Evolutionary conservation across 1,140 invertebrate species (phyloP).

Genomic region (Pygmarrhopalites habei): DNA sequence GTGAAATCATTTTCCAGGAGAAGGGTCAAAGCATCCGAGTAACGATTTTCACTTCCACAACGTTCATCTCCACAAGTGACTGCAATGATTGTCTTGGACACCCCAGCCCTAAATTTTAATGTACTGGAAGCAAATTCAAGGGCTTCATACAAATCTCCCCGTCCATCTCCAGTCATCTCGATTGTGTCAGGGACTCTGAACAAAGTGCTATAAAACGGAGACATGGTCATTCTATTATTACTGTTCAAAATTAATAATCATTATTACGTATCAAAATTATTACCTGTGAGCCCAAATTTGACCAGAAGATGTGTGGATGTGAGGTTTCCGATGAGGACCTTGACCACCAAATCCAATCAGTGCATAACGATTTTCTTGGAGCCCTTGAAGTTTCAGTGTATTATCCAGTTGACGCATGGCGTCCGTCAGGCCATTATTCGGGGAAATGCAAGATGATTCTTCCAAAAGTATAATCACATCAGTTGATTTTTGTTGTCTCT

Average conservation of each 20-base stretch:
- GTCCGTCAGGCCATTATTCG: slow-evolving; percentile 26
- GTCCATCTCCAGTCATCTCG: slow-evolving; percentile 18
- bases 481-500: slow-evolving; percentile 41
- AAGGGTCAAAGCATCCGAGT: slow-evolving; percentile 42
- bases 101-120: slow-evolving; percentile 49
- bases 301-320: slow-evolving; percentile 47
- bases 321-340: slow-evolving; percentile 41
- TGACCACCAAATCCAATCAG: slow-evolving; percentile 49
- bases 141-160: slow-evolving; percentile 41
- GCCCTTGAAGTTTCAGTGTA: slow-evolving; percentile 41
- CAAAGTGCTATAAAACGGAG: slow-evolving; percentile 33
- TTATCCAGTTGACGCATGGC: slow-evolving; percentile 42
- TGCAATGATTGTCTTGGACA: slow-evolving; percentile 48
- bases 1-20: slow-evolving; percentile 45
- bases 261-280: too few species aligned
- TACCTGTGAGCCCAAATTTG: slow-evolving; percentile 44
- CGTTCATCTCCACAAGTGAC: slow-evolving; percentile 44
- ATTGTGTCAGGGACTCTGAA: slow-evolving; percentile 24
- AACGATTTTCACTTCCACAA: slow-evolving; percentile 40
- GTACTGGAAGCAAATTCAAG: slow-evolving; percentile 45
- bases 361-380: slow-evolving; percentile 46
- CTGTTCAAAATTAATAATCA: too few species aligned
- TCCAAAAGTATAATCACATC: slow-evolving; percentile 53
- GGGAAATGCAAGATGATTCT: slow-evolving; percentile 44
- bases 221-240: too few species aligned